Base-by-base conservation (phyloP, 2,113 vertebrate species). In the Megaceryle maxima region DNA sequence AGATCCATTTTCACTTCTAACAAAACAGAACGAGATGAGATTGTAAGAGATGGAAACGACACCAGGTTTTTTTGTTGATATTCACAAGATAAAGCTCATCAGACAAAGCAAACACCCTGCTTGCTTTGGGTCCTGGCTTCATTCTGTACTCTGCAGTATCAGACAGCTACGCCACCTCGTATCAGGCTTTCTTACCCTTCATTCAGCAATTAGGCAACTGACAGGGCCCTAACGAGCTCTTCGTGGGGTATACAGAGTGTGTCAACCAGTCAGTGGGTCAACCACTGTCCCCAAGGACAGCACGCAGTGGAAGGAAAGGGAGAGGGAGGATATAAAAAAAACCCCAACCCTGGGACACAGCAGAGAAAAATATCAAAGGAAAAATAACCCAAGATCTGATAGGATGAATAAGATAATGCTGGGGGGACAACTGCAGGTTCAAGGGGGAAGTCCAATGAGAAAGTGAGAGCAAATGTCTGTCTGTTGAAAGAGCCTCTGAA, bases 1-100 rank as follows among this genome's bases (percentile, higher is more conserved):
- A 91, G 35, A 67, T 17, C 80, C 20, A 78, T 94, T 94, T 88
- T 82, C 78, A 75, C 48, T 70, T 92, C 51, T 68, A 89, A 92
- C 24, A 73, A 75, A 91, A 64, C 5, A 72, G 77, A 79, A 76
- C 63, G 37, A 64, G 43, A 75, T 67, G 25, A 48, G 29, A 60
- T 6, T 75, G 51, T 31, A 56, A 19, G 84, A 95, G 46, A 63
- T 2, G 37, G 57, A 72, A 66, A 82, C 24, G 68, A 69, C 15
- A 46, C 44, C 12, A 72, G 39, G 24, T 84, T 41, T 41, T 37
- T 91, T 39, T 60, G 14, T 72, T 79, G 73, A 64, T 78, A 63
- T 26, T 75, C 74, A 84, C 13, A 48, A 43, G 35, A 91, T 50
- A 82, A 81, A 95, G 39, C 18, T 78, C 35, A 79, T 78, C 46